Evolutionary conservation across 2,888 invertebrate species (phyloP).

Genomic region (Dryobotodes eremita): DNA sequence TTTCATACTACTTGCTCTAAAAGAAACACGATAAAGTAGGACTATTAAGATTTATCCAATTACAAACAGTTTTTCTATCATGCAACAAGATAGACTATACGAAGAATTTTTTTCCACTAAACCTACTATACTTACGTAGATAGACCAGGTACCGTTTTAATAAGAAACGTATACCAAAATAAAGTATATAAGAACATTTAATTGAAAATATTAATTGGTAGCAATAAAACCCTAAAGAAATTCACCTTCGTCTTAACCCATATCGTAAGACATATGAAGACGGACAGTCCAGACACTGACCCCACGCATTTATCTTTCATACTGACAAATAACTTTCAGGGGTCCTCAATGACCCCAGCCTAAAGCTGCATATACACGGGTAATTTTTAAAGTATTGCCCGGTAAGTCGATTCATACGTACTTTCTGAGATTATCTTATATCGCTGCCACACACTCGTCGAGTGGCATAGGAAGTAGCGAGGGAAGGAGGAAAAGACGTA

Average conservation of each 20-base stretch:
- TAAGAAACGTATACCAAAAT: not conserved
- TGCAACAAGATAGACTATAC: not conserved
- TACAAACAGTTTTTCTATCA: not conserved
- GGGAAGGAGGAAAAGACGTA: no score
- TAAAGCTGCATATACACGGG: conserved; percentile 13
- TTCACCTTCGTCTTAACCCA: conserved; percentile 3
- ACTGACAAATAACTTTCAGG: conserved; percentile 52
- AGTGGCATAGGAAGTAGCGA: no score
- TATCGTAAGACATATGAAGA: conserved; percentile 25
- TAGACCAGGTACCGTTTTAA: not conserved
- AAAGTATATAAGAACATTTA: not conserved
- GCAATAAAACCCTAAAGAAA: conserved; percentile 8
- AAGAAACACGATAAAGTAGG: not conserved
- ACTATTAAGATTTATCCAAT: not conserved
- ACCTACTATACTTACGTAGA: not conserved
- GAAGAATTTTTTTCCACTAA: not conserved
- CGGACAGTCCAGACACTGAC: conserved; percentile 37
- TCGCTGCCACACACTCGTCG: no score
- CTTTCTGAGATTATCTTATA: no score
- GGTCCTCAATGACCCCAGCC: conserved; percentile 28
- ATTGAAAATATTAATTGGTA: conserved; percentile 6
- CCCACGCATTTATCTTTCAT: conserved; percentile 58
- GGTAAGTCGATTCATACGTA: not conserved
- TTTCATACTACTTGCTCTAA: not conserved
- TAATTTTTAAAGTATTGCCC: not conserved